A percentile compares a stretch with the other conserved stretches of the same genome.
These are phyloP conservation scores for Vesta saturnalis DNA, from an alignment of 2,888 invertebrate genomes.

Conservation along the genomic window DNA sequence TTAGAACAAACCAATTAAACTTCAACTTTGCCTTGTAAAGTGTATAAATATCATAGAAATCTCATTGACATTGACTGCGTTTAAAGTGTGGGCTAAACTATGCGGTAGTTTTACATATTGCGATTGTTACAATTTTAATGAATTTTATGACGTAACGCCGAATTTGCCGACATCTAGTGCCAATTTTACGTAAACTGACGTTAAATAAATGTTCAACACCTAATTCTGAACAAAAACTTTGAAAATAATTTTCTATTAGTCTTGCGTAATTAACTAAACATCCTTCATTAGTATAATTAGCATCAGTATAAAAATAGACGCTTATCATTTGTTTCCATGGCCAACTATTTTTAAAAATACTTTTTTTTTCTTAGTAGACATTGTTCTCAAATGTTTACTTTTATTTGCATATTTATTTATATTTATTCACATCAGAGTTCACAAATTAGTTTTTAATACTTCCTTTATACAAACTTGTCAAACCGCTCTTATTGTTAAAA, in stretches of 20 bases:
- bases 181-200: neutral
- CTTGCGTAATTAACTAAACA: constrained; percentile 6
- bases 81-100: neutral
- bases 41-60: neutral
- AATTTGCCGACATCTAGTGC: neutral
- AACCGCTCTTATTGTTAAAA: too few relatives aligned
- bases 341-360: constrained; percentile 8
- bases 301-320: neutral
- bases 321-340: constrained; percentile 10
- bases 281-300: constrained; percentile 4
- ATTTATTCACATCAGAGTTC: neutral
- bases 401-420: neutral
- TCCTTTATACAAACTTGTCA: too few relatives aligned
- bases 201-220: too few relatives aligned
- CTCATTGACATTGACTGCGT: constrained; percentile 15
- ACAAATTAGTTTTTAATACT: too few relatives aligned
- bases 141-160: neutral
- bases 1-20: constrained; percentile 25
- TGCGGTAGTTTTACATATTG: neutral
- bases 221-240: neutral
- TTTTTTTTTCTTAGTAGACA: neutral
- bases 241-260: neutral
- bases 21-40: constrained; percentile 1
- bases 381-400: neutral
- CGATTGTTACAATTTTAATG: neutral